Percentiles rank a stretch among this genome's conserved stretches.
These are phyloP conservation scores for Acleris laterana DNA, from an alignment of 2,888 invertebrate species.

Conservation along the genomic window DNA sequence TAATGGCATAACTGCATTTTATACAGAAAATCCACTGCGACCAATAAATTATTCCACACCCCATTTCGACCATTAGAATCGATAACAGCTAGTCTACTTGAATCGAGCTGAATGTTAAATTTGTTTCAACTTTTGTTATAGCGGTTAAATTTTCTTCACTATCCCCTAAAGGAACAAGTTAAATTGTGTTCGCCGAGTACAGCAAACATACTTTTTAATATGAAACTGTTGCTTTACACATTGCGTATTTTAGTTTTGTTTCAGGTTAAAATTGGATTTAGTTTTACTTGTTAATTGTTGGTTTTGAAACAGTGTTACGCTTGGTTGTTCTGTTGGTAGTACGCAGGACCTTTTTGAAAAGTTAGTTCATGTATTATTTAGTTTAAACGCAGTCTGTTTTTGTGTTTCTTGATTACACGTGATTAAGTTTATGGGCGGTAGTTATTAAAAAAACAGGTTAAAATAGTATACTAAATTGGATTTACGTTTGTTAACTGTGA, in stretches of 20 bases:
- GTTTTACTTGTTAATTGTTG: constrained; percentile 7
- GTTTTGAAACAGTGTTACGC: neutral
- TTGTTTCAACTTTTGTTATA: constrained; percentile 13
- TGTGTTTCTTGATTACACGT: no score
- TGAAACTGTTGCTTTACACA: constrained; percentile 18
- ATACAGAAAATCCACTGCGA: neutral
- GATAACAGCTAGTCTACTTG: constrained; percentile 1
- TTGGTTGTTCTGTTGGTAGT: no score
- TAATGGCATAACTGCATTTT: neutral
- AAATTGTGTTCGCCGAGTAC: constrained; percentile 19
- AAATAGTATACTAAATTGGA: no score
- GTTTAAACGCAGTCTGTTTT: no score
- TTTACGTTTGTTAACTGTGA: no score
- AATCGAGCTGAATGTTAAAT: constrained; percentile 15
- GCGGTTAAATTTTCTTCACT: constrained; percentile 16
- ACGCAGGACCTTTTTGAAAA: no score
- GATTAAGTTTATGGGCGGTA: no score
- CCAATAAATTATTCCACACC: constrained; percentile 8
- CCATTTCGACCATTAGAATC: constrained; percentile 3
- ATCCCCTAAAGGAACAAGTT: constrained; percentile 20
- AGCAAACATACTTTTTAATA: constrained; percentile 27
- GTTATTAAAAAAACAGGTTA: no score
- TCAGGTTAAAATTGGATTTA: constrained; percentile 20
- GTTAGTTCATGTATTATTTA: no score
- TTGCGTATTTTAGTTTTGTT: constrained; percentile 24